These are phyloP conservation scores for Manis javanica DNA, from an alignment of 2,797 vertebrate species.

Conservation along the genomic window DNA sequence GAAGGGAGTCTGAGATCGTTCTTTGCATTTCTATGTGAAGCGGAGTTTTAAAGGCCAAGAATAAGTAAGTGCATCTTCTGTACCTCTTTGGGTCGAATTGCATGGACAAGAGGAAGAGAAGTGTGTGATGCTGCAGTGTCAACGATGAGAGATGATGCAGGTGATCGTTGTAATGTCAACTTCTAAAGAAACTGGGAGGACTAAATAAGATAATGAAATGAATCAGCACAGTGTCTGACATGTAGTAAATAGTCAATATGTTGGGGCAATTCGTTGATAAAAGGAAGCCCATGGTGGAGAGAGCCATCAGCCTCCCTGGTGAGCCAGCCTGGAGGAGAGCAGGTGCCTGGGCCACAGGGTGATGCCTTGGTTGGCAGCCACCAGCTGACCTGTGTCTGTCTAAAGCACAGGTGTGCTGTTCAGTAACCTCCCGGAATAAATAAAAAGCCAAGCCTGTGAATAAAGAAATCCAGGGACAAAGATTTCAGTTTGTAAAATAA, in stretches of 20 bases:
- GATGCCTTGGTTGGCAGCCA: not conserved
- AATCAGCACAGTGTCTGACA: not conserved
- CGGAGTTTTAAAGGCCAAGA: slow-evolving; percentile 11
- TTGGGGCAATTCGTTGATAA: not conserved
- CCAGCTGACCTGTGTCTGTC: not conserved
- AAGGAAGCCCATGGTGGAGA: not conserved
- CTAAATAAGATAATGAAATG: not conserved
- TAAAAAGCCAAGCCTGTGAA: not conserved
- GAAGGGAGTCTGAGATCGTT: not conserved
- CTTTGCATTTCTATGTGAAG: not conserved
- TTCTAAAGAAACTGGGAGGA: not conserved
- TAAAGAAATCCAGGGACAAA: not conserved
- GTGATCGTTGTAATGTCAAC: not conserved
- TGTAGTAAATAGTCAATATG: not conserved
- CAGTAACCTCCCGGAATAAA: not conserved
- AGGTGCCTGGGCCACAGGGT: not conserved
- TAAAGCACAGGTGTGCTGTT: not conserved
- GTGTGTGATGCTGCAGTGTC: not conserved
- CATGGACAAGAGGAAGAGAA: not conserved
- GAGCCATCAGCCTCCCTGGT: not conserved
- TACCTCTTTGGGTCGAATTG: not conserved
- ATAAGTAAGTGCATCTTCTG: not conserved
- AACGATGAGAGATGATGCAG: not conserved
- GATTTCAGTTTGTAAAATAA: not conserved
- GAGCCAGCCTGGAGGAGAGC: not conserved